Conservation (phyloP, 2,113 vertebrate species). For the Leucopsar rothschildi region DNA sequence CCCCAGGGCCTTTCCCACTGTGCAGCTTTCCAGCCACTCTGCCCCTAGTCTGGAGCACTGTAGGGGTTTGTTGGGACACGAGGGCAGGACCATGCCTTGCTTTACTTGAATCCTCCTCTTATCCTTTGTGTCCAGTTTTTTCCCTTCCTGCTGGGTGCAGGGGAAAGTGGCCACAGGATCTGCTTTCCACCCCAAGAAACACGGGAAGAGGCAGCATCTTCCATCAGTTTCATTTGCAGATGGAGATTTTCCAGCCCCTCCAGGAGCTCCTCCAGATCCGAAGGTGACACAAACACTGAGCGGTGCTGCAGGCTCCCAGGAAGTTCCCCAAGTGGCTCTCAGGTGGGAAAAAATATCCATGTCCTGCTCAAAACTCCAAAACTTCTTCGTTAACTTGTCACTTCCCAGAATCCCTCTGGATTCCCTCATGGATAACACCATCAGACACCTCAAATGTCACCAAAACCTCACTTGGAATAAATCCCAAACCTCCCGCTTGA, state of each 20-base stretch:
- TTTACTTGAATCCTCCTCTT: background rate
- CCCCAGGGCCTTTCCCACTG: no score
- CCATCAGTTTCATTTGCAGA: background rate
- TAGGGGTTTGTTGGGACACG: no score
- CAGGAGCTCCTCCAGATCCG: background rate
- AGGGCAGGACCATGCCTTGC: no score
- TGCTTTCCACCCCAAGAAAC: accelerated
- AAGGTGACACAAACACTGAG: accelerated
- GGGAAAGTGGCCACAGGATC: background rate
- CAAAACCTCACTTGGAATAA: background rate
- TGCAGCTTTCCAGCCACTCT: no score
- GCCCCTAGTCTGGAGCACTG: no score
- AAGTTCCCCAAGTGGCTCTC: background rate
- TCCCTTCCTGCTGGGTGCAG: background rate
- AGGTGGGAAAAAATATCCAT: background rate
- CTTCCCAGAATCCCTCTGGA: background rate
- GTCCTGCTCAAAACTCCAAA: background rate
- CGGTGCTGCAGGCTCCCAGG: accelerated
- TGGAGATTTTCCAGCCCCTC: background rate
- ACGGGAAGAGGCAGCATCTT: background rate
- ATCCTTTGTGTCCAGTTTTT: background rate
- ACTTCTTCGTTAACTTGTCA: background rate
- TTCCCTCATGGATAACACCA: background rate
- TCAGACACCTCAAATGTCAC: background rate
- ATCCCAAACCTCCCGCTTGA: background rate